Base-by-base conservation (phyloP, 53 echinoderm and acorn worm genomes). In the Crossaster papposus region DNA sequence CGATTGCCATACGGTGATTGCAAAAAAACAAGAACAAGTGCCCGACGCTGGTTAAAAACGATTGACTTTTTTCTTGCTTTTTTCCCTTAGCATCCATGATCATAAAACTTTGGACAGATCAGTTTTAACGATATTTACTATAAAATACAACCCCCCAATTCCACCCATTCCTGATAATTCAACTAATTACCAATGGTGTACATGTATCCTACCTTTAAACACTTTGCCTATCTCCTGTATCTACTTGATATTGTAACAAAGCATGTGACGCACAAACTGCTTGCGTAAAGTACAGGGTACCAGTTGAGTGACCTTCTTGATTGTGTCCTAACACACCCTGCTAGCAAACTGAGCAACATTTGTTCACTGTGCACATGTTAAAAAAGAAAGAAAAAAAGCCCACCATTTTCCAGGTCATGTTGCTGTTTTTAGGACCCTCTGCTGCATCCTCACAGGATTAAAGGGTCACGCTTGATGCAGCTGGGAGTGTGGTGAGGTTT, bases 321-420 rank as follows among this genome's bases (percentile, higher is more conserved):
- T 81, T 81, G 58, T 5, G 44, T 9, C 44, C 81, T 63, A 81
- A 81, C 81, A 81, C 81, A 81, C 81, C 81, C 81, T 62, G 28
- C 10, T 8, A 81, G 81, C 54, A 58, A 55, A 26, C 55, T 30
- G 54, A 2, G 22, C n/a, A 68, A 68, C 11, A 68, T 68, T 68
- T 54, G 81, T 58, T 81, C 58, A 17, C 81, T 44, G 44, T 44
- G 44, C 51, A 31, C 81, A 81, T 32, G 63, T 81, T 44, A 4
- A 38, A 38, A 44, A 44, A 44, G 9, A 44, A 44, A 44, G 9
- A 1, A 1, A 44, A 1, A 44, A 68, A 82, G 33, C 30, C 63
- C 70, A 17, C 24, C 82, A 82, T 82, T 65, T 65, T 82, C 65
- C 82, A 82, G 82, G 68, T 81, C 50, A 83, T 83, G 83, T 65